phyloP scores from a whole-genome alignment of 2,113 vertebrate genomes.

The Muscicapa adusta region DNA sequence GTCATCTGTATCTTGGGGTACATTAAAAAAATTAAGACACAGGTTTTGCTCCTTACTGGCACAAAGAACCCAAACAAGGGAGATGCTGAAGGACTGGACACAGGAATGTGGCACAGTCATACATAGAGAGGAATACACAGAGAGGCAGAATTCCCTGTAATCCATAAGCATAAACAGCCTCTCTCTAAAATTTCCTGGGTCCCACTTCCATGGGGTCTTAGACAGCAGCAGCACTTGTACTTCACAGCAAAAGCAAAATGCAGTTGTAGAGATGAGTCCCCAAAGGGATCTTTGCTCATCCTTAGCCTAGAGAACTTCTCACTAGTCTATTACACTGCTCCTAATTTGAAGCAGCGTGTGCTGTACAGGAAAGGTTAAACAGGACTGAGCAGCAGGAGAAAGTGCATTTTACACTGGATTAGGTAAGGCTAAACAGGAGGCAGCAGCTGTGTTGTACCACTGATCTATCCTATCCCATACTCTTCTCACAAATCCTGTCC shows the following conservation, averaged over 20 bases:
- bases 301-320: not conserved
- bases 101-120: not conserved
- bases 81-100: not conserved
- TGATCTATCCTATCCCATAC: not conserved
- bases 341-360: not conserved
- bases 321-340: not conserved
- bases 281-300: not conserved
- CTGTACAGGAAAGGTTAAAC: constrained; percentile 17
- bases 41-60: not conserved
- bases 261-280: constrained; percentile 4
- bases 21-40: not conserved
- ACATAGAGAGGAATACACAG: accelerated
- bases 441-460: not conserved
- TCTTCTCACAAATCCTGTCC: not conserved
- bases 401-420: constrained; percentile 9
- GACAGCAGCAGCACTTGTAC: not conserved
- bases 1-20: not conserved
- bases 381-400: not conserved
- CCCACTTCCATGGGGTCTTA: not conserved
- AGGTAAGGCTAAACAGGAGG: not conserved
- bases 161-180: not conserved
- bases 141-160: not conserved
- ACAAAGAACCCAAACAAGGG: not conserved
- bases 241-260: not conserved
- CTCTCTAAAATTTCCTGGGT: not conserved